Conservation (phyloP, 2,113 vertebrate genomes). For the Anguilla japonica region DNA sequence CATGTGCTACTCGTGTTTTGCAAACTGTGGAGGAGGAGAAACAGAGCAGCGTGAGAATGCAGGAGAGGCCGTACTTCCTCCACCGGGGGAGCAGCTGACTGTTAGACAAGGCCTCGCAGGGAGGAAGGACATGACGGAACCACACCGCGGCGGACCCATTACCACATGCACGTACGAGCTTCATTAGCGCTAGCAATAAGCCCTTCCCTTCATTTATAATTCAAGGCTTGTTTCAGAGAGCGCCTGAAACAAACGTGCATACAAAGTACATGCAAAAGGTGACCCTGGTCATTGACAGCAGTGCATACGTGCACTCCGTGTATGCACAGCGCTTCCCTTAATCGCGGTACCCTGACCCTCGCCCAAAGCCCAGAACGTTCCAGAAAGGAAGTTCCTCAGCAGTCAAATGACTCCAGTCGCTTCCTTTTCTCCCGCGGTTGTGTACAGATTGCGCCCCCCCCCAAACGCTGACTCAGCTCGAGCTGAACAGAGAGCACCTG, state of each 20-base stretch:
- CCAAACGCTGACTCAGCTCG: background rate
- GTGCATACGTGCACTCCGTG: background rate
- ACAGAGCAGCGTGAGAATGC: slow-evolving; percentile 23
- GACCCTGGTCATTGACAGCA: background rate
- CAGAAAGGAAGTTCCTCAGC: slow-evolving; percentile 2
- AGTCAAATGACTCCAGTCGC: background rate
- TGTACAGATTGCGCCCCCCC: background rate
- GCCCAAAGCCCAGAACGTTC: background rate
- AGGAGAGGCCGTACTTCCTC: background rate
- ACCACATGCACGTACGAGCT: too few relatives aligned
- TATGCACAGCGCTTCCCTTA: background rate
- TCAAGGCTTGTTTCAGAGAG: too few relatives aligned
- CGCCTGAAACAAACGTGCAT: too few relatives aligned
- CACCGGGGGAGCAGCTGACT: background rate
- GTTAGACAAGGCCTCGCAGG: background rate
- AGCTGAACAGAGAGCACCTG: background rate
- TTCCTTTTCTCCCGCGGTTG: background rate
- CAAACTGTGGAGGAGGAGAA: slow-evolving; percentile 79
- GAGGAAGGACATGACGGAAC: background rate
- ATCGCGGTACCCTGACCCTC: background rate
- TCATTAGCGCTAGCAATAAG: too few relatives aligned
- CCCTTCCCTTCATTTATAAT: too few relatives aligned
- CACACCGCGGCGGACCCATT: background rate
- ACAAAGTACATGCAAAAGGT: too few relatives aligned
- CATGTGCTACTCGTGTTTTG: slow-evolving; percentile 98